Conservation (phyloP, 2,797 vertebrate genomes). For the Sebastes elongatus region DNA sequence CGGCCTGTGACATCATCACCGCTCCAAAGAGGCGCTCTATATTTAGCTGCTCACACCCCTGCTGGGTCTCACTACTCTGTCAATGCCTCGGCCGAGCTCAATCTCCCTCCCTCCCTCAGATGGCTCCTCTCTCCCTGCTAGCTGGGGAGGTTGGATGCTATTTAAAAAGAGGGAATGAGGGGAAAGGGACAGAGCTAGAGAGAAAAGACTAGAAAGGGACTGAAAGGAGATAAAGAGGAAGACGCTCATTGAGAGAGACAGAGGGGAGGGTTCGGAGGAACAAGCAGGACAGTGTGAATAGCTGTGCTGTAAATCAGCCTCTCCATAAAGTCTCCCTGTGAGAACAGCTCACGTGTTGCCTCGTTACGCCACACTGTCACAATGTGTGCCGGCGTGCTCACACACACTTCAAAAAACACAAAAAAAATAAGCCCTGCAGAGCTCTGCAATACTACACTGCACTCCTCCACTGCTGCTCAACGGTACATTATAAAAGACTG, state of each 20-base stretch:
- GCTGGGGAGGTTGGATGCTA: slow-evolving; percentile 30
- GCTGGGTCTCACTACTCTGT: slow-evolving; percentile 79
- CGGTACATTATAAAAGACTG: slow-evolving; percentile 64
- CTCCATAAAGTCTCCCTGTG: slow-evolving; percentile 64
- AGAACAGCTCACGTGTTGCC: slow-evolving; percentile 64
- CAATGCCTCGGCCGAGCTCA: slow-evolving; percentile 71
- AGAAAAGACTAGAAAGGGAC: slow-evolving; percentile 34
- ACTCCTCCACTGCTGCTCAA: slow-evolving; percentile 65
- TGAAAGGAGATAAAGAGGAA: slow-evolving; percentile 56
- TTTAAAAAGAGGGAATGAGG: slow-evolving; percentile 11
- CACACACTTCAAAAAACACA: slow-evolving; percentile 55
- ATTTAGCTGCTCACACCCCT: slow-evolving; percentile 82
- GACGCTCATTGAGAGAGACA: slow-evolving; percentile 57
- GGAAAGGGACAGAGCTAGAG: slow-evolving; percentile 17
- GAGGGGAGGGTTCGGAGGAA: slow-evolving; percentile 52
- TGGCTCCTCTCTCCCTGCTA: slow-evolving; percentile 55
- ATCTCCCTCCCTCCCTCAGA: slow-evolving; percentile 57
- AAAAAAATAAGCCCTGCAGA: slow-evolving; percentile 56
- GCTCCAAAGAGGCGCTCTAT: slow-evolving; percentile 81
- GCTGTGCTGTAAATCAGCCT: slow-evolving; percentile 72
- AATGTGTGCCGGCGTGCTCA: slow-evolving; percentile 46
- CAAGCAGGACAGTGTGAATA: slow-evolving; percentile 66
- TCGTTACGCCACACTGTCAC: slow-evolving; percentile 59
- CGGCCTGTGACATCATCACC: slow-evolving; percentile 83
- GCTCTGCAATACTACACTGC: slow-evolving; percentile 69